Base-by-base conservation (phyloP, 2,113 vertebrate species). In the Megaceryle torquata region DNA sequence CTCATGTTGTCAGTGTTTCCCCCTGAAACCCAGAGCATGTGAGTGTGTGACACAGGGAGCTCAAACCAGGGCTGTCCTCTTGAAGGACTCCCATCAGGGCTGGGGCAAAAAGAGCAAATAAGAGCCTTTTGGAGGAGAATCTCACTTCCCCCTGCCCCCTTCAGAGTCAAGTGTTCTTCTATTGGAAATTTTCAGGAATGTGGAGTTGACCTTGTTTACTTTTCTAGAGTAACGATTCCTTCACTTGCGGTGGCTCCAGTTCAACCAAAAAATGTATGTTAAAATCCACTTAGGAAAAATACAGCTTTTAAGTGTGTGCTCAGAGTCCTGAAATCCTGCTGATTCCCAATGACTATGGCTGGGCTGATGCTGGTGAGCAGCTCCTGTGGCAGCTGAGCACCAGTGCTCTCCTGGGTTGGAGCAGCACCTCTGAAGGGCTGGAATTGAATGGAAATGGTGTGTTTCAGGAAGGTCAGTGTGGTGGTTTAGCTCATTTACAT, bases 1-100 rank as follows among this genome's bases (percentile, higher is more conserved):
- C 41, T 65, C 19, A 0, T 0, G 8, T 3, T 63, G 10, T 4
- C 28, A 13, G 69, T 25, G n/a, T 79, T 93, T 84, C 54, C 37
- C 46, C 35, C 29, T 6, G 5, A 75, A 79, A 33, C 31, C 9
- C 9, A 12, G 26, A 25, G n/a, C 0, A 0, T 2, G 14, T 15
- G 39, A 41, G 5, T 26, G 28, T 2, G 2, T 4, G 2, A 19
- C 41, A 24, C 39, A 4, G 0, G 1, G 15, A 50, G 50, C 41
- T 78, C 10, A 1, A 29, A 15, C 10, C 2, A 1, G 4, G 24
- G 11, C 31, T 43, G 50, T 75, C 39, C 29, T 76, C 39, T 26
- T 33, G 4, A 6, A 37, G 37, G 72, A 2, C 20, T 64, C 28
- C 15, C 29, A 21, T 13, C 29, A 44, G 51, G 11, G 26, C n/a